phyloP scores from a whole-genome alignment of 2,888 invertebrate genomes.

The Heliconius aoede region DNA sequence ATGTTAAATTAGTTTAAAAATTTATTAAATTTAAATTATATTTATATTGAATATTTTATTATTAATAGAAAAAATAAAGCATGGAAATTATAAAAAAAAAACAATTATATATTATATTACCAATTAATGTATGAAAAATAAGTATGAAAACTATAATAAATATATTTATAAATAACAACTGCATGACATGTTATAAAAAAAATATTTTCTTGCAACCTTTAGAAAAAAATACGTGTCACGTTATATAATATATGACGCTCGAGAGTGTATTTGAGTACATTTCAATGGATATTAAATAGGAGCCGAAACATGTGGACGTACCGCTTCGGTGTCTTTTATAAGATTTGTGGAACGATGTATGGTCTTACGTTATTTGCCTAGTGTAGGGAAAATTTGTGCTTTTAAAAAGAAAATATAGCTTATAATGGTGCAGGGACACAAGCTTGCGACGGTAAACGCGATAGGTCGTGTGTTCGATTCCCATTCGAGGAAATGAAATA shows the following conservation, averaged over 20 bases:
- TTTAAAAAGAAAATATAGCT: neutral
- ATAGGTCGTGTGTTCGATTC: too few relatives aligned
- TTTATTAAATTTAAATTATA: too few relatives aligned
- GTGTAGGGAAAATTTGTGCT: neutral
- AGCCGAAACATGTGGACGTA: constrained; percentile 9
- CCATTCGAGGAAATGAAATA: neutral
- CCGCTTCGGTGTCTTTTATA: constrained; percentile 16
- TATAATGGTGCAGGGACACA: neutral
- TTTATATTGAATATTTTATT: too few relatives aligned
- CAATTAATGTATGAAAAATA: too few relatives aligned
- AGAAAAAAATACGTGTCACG: constrained; percentile 14
- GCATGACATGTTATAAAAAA: too few relatives aligned
- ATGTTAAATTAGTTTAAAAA: neutral
- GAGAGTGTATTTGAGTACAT: neutral
- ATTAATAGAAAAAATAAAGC: too few relatives aligned
- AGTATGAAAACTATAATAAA: too few relatives aligned
- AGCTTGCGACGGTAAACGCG: too few relatives aligned
- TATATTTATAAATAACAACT: too few relatives aligned
- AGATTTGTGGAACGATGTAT: constrained; percentile 6
- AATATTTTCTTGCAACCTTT: neutral
- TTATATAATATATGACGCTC: neutral
- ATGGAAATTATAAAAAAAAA: too few relatives aligned
- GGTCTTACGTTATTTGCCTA: neutral
- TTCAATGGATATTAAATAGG: constrained; percentile 23
- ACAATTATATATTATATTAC: too few relatives aligned